Percentiles rank a stretch among this genome's conserved stretches.
Conservation (phyloP, 2,113 vertebrate species). For the Alouatta palliata region DNA sequence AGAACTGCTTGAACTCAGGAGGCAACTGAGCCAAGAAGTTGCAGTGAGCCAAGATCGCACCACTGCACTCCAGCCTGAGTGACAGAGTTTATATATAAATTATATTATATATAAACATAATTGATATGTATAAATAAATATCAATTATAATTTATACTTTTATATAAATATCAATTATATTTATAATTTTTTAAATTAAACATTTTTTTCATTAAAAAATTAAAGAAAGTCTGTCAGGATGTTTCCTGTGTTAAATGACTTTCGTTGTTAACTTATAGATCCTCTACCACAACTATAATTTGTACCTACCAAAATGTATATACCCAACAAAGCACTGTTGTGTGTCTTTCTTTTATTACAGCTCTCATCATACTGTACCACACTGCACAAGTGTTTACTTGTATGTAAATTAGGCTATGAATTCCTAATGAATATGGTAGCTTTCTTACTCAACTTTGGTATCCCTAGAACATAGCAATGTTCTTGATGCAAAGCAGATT, state of each 20-base stretch:
- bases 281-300: not conserved
- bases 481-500: not conserved
- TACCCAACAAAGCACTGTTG: not conserved
- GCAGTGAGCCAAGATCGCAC: no score
- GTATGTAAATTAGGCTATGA: not conserved
- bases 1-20: no score
- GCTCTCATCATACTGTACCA: not conserved
- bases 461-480: not conserved
- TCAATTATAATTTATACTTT: no score
- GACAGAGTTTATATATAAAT: no score
- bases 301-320: not conserved
- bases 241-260: not conserved
- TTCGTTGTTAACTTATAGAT: not conserved
- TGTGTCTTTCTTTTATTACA: not conserved
- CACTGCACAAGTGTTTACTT: not conserved
- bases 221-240: not conserved
- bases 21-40: no score
- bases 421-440: not conserved
- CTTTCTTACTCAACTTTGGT: not conserved
- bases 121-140: no score
- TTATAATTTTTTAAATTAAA: not conserved
- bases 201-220: not conserved
- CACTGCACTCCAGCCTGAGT: no score
- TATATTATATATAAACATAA: no score
- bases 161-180: no score